Conservation (phyloP, 2,113 vertebrate species). For the Muntiacus reevesi region DNA sequence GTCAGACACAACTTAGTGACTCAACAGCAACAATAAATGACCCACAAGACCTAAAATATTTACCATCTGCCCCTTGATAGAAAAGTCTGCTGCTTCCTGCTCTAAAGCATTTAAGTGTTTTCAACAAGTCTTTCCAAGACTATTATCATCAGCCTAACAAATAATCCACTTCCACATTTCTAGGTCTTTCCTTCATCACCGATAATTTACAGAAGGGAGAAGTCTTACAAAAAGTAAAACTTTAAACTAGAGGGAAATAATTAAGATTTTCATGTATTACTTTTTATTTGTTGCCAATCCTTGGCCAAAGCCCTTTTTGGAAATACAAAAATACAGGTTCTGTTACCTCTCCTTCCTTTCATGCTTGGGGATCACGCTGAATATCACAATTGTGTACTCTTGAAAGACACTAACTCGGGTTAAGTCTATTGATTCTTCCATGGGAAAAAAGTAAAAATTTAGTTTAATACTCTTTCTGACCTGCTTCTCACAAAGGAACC, state of each 20-base stretch:
- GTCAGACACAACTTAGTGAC: background rate
- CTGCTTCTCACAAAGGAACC: background rate
- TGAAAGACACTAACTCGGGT: conserved; percentile 11
- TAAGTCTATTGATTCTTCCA: background rate
- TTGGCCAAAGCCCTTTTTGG: background rate
- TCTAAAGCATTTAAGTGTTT: background rate
- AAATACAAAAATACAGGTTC: background rate
- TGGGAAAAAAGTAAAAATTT: background rate
- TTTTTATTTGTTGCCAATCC: background rate
- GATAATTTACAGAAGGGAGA: background rate
- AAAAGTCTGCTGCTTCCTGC: background rate
- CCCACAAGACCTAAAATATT: background rate
- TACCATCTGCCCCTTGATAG: background rate
- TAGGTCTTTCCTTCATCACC: background rate
- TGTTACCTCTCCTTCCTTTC: background rate
- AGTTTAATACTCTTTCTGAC: conserved; percentile 17
- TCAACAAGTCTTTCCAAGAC: background rate
- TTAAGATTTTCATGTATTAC: background rate
- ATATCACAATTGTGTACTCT: background rate
- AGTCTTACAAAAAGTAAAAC: conserved; percentile 22
- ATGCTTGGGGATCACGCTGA: background rate
- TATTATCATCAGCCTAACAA: background rate
- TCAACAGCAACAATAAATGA: background rate
- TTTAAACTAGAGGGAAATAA: conserved; percentile 17
- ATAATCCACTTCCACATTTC: background rate